phyloP scores from a whole-genome alignment of 2,797 vertebrate genomes.

The Serranus cabrilla region DNA sequence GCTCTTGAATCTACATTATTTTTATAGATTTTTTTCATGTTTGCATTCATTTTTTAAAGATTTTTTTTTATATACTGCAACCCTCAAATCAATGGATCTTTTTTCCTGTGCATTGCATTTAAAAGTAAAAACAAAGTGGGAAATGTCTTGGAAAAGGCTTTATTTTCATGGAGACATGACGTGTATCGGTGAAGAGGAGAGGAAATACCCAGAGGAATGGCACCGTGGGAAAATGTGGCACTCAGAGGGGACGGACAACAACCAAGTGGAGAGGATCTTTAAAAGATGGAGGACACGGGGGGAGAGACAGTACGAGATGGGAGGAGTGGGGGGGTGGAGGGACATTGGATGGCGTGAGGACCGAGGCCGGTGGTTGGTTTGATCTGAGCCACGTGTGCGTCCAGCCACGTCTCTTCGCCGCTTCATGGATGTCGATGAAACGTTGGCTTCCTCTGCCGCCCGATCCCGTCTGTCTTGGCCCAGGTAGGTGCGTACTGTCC shows the following conservation, averaged over 20 bases:
- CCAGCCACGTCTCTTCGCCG: conserved; percentile 72
- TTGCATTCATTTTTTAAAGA: conserved; percentile 3
- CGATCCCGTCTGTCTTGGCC: conserved; percentile 61
- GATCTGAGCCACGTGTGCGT: conserved; percentile 82
- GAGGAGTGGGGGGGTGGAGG: conserved; percentile 69
- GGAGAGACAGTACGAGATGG: conserved; percentile 67
- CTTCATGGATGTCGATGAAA: conserved; percentile 72
- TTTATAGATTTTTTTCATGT: conserved; percentile 24
- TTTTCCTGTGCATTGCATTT: conserved; percentile 20
- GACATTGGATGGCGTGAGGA: conserved; percentile 83
- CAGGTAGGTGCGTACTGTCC: conserved; percentile 77
- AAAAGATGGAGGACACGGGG: conserved; percentile 75
- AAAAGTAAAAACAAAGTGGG: conserved; percentile 52
- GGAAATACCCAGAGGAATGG: conserved; percentile 61
- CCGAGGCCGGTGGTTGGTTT: conserved; percentile 84
- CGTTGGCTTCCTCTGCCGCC: conserved; percentile 56
- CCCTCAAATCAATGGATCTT: conserved; percentile 32
- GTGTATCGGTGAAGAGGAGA: conserved; percentile 42
- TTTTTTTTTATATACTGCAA: conserved; percentile 17
- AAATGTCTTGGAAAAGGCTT: conserved; percentile 40
- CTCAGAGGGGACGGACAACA: conserved; percentile 60
- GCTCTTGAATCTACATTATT: conserved; percentile 27
- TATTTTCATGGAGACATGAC: conserved; percentile 50
- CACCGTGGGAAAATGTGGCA: conserved; percentile 67
- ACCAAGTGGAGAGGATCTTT: conserved; percentile 68